Evolutionary conservation across 2,888 invertebrate genomes (phyloP), one percentile per base, ranked within the genome.

Genomic region (Lasioglossum vierecki): DNA sequence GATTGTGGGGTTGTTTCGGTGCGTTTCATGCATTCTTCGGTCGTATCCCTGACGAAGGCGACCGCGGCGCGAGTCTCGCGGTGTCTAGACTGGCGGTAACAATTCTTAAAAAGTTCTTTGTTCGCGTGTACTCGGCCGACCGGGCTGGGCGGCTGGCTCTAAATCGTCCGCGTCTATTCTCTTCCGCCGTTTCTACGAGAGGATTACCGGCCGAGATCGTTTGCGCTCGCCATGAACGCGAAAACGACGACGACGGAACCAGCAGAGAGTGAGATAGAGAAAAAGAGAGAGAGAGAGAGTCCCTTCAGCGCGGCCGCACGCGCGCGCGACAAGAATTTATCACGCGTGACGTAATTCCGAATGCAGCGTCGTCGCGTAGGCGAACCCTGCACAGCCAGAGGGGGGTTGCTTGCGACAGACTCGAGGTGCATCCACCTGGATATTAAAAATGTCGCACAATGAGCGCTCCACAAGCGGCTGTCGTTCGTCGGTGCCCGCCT

Each of bases 381-480:
- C 72, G 80, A 76, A 76, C 66, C 26, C 63, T 26, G 63, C 63
- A 63, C 53, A 71, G 70, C 30, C 30, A 22, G 60, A 30, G 78
- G 83, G 74, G 78, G 76, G 68, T 68, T 78, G 81, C 60, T 44
- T 77, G 81, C 84, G 84, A 87, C 88, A 88, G 88, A 89, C 92
- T 92, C 91, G 91, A 91, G 93, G 91, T 90, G 92, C 92, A 93
- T 90, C 93, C 93, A 93, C 91, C 91, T 93, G 93, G 93, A 93
- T 93, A 93, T 92, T 88, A 89, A 91, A 90, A 90, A 90, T 91
- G 91, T 92, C 92, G 91, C 90, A 92, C 92, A 92, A 93, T 91
- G 92, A 93, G 92, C 88, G 87, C 88, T 90, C 88, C 82, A 76
- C 82, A 89, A 90, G 91, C 88, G 85, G 88, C 90, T 88, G 83